Evolutionary conservation across 2,888 invertebrate species (phyloP).

Genomic region (Caenorhabditis drosophilae): DNA sequence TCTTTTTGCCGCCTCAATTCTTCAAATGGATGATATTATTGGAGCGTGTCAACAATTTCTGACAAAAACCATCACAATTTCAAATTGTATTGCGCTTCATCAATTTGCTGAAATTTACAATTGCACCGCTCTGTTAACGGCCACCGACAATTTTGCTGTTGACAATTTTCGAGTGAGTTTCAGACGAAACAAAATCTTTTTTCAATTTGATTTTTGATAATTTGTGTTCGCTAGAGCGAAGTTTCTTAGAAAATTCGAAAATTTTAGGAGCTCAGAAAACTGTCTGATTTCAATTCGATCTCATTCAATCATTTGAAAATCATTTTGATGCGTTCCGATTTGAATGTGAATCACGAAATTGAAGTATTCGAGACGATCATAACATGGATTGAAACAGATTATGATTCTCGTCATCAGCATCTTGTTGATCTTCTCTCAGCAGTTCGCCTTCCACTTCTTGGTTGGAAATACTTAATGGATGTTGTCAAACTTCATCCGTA

Average conservation of each 20-base stretch:
- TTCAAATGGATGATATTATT: constrained; percentile 71
- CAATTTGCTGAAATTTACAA: constrained; percentile 71
- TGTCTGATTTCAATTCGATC: constrained; percentile 51
- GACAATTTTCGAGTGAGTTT: constrained; percentile 53
- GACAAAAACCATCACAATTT: constrained; percentile 70
- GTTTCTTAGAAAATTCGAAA: neutral
- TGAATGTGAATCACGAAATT: constrained; percentile 51
- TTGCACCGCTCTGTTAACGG: constrained; percentile 47
- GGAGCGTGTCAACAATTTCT: constrained; percentile 72
- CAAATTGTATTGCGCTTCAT: constrained; percentile 70
- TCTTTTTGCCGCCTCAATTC: constrained; percentile 72
- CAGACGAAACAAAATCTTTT: no score
- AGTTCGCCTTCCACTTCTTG: constrained; percentile 70
- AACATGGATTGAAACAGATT: constrained; percentile 70
- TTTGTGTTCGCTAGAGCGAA: no score
- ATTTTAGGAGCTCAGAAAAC: constrained; percentile 42
- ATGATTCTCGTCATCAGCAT: constrained; percentile 57
- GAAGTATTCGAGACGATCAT: constrained; percentile 71
- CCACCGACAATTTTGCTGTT: constrained; percentile 54
- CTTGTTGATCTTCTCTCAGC: constrained; percentile 42
- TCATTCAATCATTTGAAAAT: constrained; percentile 46
- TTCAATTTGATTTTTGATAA: no score
- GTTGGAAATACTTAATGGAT: constrained; percentile 68
- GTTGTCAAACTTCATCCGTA: constrained; percentile 47
- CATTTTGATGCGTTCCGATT: constrained; percentile 50